A percentile compares a stretch with the other conserved stretches of the same genome.
phyloP scores from a whole-genome alignment of 2,113 vertebrate species.

The Gambusia affinis region DNA sequence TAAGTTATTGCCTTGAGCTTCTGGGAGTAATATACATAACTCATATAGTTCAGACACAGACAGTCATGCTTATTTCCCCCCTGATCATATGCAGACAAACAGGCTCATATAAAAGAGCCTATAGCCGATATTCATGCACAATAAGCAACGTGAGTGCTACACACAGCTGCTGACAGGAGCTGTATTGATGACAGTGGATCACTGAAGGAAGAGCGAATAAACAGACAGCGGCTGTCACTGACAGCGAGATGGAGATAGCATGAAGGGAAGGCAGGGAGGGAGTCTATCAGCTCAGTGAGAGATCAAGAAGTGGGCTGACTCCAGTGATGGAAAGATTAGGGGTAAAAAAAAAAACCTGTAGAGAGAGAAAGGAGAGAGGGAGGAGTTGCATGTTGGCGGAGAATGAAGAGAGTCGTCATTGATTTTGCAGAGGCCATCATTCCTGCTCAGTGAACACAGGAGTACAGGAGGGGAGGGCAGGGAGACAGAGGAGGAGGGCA shows the following conservation, averaged over 20 bases:
- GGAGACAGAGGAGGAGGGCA: neutral
- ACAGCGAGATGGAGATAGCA: constrained; percentile 62
- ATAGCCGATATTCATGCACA: constrained; percentile 1
- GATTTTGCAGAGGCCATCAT: constrained; percentile 75
- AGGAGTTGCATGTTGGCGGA: constrained; percentile 27
- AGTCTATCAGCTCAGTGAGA: constrained; percentile 1
- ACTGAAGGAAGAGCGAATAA: constrained; percentile 52
- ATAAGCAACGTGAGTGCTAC: constrained; percentile 54
- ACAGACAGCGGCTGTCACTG: constrained; percentile 61
- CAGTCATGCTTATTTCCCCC: constrained; percentile 70
- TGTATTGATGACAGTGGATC: constrained; percentile 58
- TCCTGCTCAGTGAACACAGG: constrained; percentile 69
- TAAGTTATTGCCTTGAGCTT: constrained; percentile 69
- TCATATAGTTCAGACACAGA: constrained; percentile 54
- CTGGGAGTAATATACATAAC: constrained; percentile 66
- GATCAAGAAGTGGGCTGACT: constrained; percentile 11
- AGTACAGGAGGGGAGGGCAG: constrained; percentile 15
- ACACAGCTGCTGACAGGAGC: constrained; percentile 50
- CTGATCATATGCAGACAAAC: constrained; percentile 52
- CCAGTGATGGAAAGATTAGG: constrained; percentile 12
- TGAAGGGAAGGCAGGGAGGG: constrained; percentile 2
- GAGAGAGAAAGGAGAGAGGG: constrained; percentile 23
- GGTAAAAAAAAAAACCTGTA: constrained; percentile 25
- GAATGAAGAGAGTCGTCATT: constrained; percentile 69
- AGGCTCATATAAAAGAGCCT: neutral